Base-by-base conservation (phyloP, 2,888 invertebrate species). In the Ramazzottius varieornatus region DNA sequence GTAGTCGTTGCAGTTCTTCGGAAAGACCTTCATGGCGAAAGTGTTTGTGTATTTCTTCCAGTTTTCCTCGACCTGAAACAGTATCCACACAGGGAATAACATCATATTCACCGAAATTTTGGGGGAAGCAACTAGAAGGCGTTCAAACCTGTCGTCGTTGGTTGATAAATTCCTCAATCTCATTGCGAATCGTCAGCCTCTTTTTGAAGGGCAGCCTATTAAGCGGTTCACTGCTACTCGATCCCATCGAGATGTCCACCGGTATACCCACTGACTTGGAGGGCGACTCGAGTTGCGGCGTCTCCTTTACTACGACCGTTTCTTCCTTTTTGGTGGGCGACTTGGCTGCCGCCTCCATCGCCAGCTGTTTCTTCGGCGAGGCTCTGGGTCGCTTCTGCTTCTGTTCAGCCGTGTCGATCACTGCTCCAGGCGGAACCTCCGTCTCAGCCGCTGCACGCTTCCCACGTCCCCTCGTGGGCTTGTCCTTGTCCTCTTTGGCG, bases 41-140 rank as follows among this genome's bases (percentile, higher is more conserved):
- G 8, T 54, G 29, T 54, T 54, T 29, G 54, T n/a, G 54, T 54
- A 54, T 4, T 54, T 54, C 24, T 29, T 54, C 54, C 54, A 54
- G 54, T 54, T 54, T 24, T 54, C 54, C 24, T 54, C 54, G 54
- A 54, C 54, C 54, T 40, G 40, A 40, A 40, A 40, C 40, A 40
- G 13, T 8, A 20, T 8, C 40, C 20, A 40, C 40, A 13, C 8
- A 20, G 40, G 20, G 20, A 8, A 8, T 20, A 40, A 8, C 13
- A 40, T 13, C 20, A 40, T 20, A 40, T 40, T 20, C 40, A 40
- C 40, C 13, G 13, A 40, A 40, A 40, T 13, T 40, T 40, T 40
- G n/a, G n/a, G n/a, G n/a, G n/a, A n/a, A n/a, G n/a, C n/a, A n/a
- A n/a, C n/a, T n/a, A n/a, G n/a, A n/a, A n/a, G n/a, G n/a, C n/a